These are phyloP conservation scores for Trichomycterus rosablanca DNA, from an alignment of 2,113 vertebrate genomes.

Conservation along the genomic window DNA sequence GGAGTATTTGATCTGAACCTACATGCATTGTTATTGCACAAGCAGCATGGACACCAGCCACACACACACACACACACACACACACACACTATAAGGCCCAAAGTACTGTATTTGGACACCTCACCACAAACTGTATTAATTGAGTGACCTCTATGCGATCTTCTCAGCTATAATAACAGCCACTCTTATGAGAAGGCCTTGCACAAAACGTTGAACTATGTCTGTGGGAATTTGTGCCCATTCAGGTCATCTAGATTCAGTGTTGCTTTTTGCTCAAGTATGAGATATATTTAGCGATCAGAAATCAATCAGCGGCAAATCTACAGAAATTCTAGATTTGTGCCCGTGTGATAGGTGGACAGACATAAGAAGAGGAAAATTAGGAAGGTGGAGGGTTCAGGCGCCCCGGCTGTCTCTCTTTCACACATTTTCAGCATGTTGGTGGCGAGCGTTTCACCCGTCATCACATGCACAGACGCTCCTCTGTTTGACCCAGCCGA, in stretches of 20 bases:
- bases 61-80: constrained; percentile 23
- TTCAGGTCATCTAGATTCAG: no score
- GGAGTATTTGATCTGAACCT: constrained; percentile 23
- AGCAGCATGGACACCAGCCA: constrained; percentile 3
- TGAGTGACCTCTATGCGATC: no score
- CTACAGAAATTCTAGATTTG: constrained; percentile 64
- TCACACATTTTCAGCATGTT: constrained; percentile 54
- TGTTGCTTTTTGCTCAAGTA: no score
- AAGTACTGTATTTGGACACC: no score
- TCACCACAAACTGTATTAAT: no score
- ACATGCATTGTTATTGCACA: constrained; percentile 28
- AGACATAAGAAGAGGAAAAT: constrained; percentile 6
- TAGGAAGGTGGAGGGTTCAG: constrained; percentile 34
- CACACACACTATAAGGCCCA: no score
- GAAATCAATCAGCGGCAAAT: neutral
- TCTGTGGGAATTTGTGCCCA: no score
- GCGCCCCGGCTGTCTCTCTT: constrained; percentile 51
- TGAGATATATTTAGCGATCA: constrained; percentile 10
- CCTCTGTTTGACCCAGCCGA: constrained; percentile 54
- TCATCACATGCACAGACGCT: constrained; percentile 58
- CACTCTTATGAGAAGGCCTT: no score
- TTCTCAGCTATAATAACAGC: no score
- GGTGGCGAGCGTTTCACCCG: constrained; percentile 53
- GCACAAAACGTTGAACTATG: no score
- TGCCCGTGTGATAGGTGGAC: constrained; percentile 56